Base-by-base conservation (phyloP, 2,797 vertebrate genomes). In the Spinibarbus caldwelli region DNA sequence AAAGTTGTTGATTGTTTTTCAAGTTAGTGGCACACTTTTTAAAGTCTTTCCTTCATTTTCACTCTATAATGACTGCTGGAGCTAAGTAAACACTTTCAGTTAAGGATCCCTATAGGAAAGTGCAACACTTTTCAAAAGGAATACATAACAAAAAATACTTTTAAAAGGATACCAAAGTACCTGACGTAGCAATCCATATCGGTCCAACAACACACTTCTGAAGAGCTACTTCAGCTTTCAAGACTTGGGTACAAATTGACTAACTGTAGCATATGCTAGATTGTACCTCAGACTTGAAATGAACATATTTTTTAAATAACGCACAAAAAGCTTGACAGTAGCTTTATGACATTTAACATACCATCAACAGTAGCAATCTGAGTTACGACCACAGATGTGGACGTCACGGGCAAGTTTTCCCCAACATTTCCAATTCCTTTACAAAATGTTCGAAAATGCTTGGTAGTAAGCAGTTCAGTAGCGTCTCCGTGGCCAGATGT, bases 51-150 rank as follows among this genome's bases (percentile, higher is more conserved):
- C 57, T 71, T 68, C 34, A 47, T 80, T 88, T 12, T 77, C 31
- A 26, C 41, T 34, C 21, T 23, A 70, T 70, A 70, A 38, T 70
- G 43, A 54, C 70, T 76, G 72, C 41, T 34, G 64, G 64, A 66
- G 64, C 17, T 72, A 36, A 54, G 80, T 70, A 84, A 89, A 88
- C 85, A 85, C 57, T 62, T 88, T 80, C 31, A 29, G 7, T 66
- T 66, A 34, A 41, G 17, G n/a, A 68, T 31, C 36, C 41, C 29
- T 62, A 34, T 29, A 85, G 38, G 47, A 89, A 75, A 85, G 85
- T 83, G 43, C 82, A 85, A 68, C 21, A 57, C n/a, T 68, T 84
- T 45, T 49, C n/a, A 82, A 68, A 62, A 86, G 49, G 17, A 86
- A 84, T 52, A 36, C 75, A 66, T 84, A 47, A 78, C 17, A 76